Evolutionary conservation across 2,113 vertebrate genomes (phyloP).

Genomic region (Calypte anna): DNA sequence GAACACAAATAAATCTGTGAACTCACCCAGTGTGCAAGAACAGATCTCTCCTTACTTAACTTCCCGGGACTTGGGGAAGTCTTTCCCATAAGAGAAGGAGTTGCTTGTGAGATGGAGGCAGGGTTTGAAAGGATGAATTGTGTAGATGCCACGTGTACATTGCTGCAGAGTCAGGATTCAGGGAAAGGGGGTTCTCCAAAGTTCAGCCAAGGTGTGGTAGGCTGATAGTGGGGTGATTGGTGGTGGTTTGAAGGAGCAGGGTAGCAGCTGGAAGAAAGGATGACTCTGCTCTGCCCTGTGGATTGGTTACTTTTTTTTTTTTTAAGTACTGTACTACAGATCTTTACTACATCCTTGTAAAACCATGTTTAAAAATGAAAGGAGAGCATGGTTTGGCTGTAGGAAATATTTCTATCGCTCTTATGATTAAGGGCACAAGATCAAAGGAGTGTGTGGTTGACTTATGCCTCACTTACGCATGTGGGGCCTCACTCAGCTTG

Average conservation of each 20-base stretch:
- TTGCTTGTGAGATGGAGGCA: not conserved
- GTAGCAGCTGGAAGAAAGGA: not conserved
- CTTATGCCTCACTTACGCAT: slow-evolving; percentile 60
- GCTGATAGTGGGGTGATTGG: not conserved
- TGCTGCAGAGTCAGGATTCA: not conserved
- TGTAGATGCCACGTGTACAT: not conserved
- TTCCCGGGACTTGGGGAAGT: not conserved
- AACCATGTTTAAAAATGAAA: slow-evolving; percentile 40
- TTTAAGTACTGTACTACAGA: not conserved
- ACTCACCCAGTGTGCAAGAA: not conserved
- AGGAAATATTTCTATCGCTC: slow-evolving; percentile 48
- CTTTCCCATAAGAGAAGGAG: not conserved
- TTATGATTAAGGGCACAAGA: slow-evolving; percentile 50
- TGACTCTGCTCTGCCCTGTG: not conserved
- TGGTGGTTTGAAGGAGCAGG: not conserved
- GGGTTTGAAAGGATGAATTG: not conserved
- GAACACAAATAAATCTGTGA: not conserved
- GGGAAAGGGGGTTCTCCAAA: not conserved
- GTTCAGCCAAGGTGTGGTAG: not conserved
- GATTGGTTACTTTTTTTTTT: not conserved
- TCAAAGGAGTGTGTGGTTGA: slow-evolving; percentile 55
- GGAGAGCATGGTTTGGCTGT: slow-evolving; percentile 53
- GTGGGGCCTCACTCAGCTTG: slow-evolving; percentile 50
- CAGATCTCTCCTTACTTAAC: not conserved
- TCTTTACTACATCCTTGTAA: slow-evolving; percentile 36